phyloP scores from a whole-genome alignment of 35 echinoderm and acorn worm species.

The Acanthaster planci region DNA sequence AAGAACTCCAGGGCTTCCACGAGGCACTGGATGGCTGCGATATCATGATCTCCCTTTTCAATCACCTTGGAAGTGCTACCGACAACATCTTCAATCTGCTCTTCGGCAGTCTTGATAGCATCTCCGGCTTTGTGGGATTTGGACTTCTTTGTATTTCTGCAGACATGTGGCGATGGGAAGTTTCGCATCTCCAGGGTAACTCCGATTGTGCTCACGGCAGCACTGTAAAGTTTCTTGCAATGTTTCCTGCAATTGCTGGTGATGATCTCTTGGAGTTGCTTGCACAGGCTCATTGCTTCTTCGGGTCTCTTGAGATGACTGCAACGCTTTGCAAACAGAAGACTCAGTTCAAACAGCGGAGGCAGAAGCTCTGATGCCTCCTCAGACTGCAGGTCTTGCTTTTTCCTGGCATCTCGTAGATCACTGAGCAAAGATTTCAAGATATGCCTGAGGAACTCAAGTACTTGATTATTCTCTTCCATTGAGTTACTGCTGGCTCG shows the following conservation, averaged over 20 bases:
- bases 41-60: conserved; percentile 45
- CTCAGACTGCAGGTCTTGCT: not conserved
- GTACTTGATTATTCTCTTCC: conserved; percentile 27
- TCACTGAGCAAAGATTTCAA: conserved; percentile 36
- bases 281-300: not conserved
- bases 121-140: not conserved
- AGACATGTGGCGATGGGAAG: not conserved
- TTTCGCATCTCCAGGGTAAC: not conserved
- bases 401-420: conserved; percentile 13
- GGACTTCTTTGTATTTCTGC: not conserved
- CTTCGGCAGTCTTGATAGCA: conserved; percentile 29
- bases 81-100: conserved; percentile 17
- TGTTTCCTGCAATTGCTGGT: not conserved
- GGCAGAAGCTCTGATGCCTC: conserved; percentile 30
- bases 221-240: conserved; percentile 5
- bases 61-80: conserved; percentile 46
- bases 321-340: conserved; percentile 70
- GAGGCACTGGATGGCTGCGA: conserved; percentile 16
- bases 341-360: conserved; percentile 59
- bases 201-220: conserved; percentile 3
- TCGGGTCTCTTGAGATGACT: not conserved
- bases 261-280: conserved; percentile 1
- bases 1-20: conserved; percentile 69
- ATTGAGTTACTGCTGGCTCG: conserved; percentile 37
- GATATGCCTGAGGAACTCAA: conserved; percentile 47